These are phyloP conservation scores for Gymnoscelis rufifasciata DNA, from an alignment of 2,888 invertebrate species.

Conservation along the genomic window DNA sequence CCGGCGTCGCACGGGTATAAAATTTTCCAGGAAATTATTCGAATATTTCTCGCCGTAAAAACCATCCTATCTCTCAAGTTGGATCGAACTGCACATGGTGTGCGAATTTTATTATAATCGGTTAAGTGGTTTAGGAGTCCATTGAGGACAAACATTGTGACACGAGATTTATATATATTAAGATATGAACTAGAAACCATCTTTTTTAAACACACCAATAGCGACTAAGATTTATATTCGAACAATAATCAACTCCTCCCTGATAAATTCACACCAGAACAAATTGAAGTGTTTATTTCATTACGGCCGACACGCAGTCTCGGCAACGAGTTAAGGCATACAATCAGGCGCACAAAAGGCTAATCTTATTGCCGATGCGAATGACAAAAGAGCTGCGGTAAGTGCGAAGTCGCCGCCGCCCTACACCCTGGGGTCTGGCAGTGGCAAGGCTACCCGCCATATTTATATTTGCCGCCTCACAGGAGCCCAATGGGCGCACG, in stretches of 20 bases:
- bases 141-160: too few relatives aligned
- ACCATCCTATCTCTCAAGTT: too few relatives aligned
- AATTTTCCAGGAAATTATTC: too few relatives aligned
- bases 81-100: too few relatives aligned
- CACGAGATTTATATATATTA: too few relatives aligned
- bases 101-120: too few relatives aligned
- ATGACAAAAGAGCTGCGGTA: constrained; percentile 44
- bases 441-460: constrained; percentile 56
- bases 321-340: constrained; percentile 58
- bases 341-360: constrained; percentile 66
- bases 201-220: too few relatives aligned
- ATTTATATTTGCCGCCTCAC: constrained; percentile 74
- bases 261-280: constrained; percentile 7
- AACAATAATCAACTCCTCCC: background rate
- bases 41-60: too few relatives aligned
- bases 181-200: too few relatives aligned
- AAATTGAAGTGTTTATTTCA: constrained; percentile 21
- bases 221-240: too few relatives aligned
- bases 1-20: too few relatives aligned
- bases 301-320: constrained; percentile 25
- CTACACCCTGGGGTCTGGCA: constrained; percentile 64
- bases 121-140: too few relatives aligned
- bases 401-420: constrained; percentile 52
- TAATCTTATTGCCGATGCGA: constrained; percentile 65
- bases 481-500: constrained; percentile 50